A percentile compares a stretch with the other conserved stretches of the same genome.
Evolutionary conservation across 2,888 invertebrate genomes (phyloP).

Genomic region (Chrysolina oricalcia): DNA sequence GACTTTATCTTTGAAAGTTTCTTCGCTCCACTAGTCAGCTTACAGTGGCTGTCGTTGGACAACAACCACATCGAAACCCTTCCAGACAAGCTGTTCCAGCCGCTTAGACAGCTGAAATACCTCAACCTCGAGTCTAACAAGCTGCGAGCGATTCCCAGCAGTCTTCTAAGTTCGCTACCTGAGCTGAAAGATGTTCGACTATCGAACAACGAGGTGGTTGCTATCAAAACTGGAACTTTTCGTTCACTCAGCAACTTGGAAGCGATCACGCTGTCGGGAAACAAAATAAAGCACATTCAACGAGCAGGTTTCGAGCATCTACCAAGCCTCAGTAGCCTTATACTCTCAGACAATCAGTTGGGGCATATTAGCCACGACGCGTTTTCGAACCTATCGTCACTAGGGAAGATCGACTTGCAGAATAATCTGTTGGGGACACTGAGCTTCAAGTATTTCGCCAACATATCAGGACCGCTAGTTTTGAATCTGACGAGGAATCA

Average conservation of each 20-base stretch:
- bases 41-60: slow-evolving; percentile 90
- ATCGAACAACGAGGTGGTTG: slow-evolving; percentile 85
- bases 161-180: slow-evolving; percentile 78
- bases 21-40: slow-evolving; percentile 81
- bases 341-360: slow-evolving; percentile 88
- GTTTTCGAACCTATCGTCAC: slow-evolving; percentile 83
- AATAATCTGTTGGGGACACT: slow-evolving; percentile 83
- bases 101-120: slow-evolving; percentile 82
- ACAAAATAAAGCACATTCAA: slow-evolving; percentile 82
- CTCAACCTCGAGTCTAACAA: slow-evolving; percentile 91
- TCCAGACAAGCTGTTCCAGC: slow-evolving; percentile 81
- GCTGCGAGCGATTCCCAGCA: slow-evolving; percentile 80
- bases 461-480: slow-evolving; percentile 81
- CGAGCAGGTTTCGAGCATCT: slow-evolving; percentile 85
- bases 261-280: slow-evolving; percentile 85
- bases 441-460: slow-evolving; percentile 80
- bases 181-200: slow-evolving; percentile 86
- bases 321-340: slow-evolving; percentile 85
- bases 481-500: slow-evolving; percentile 86
- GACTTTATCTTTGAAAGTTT: slow-evolving; percentile 82
- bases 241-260: slow-evolving; percentile 82
- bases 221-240: slow-evolving; percentile 81
- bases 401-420: slow-evolving; percentile 87
- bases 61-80: slow-evolving; percentile 89
- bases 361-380: slow-evolving; percentile 82